Evolutionary conservation across 2,797 vertebrate genomes (phyloP).

Genomic region (Cyprinella venusta): DNA sequence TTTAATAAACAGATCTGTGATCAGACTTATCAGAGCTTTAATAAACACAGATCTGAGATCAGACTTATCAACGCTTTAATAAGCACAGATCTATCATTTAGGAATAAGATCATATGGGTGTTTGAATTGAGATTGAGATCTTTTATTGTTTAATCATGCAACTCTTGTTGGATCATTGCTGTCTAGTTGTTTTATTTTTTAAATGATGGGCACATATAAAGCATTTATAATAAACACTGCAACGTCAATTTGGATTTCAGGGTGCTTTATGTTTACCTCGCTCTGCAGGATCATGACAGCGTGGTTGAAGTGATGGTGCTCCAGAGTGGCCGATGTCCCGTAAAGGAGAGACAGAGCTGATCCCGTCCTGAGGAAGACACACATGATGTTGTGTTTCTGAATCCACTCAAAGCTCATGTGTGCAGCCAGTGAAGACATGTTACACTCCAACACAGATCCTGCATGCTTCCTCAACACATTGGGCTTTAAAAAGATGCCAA

Average conservation of each 20-base stretch:
- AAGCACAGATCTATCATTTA: not conserved
- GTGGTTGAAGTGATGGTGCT: conserved; percentile 99
- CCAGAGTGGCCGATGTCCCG: conserved; percentile 96
- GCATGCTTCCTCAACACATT: not conserved
- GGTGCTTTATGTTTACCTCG: conserved; percentile 80
- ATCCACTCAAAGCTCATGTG: not conserved
- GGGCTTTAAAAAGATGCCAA: not conserved
- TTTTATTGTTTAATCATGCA: not conserved
- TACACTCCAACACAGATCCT: not conserved
- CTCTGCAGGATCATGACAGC: conserved; percentile 99
- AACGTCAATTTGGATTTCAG: not conserved
- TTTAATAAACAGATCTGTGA: too few species aligned
- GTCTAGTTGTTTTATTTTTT: not conserved
- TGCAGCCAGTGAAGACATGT: not conserved
- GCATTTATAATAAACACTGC: not conserved
- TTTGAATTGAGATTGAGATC: not conserved
- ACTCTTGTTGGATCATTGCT: not conserved
- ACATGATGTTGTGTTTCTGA: not conserved
- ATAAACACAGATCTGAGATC: too few species aligned
- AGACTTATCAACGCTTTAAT: too few species aligned
- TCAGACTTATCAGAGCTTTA: too few species aligned
- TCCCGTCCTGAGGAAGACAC: conserved; percentile 84
- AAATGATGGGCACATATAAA: not conserved
- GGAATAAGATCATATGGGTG: not conserved
- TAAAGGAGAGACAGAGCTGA: conserved; percentile 97